Percentiles rank a stretch among this genome's conserved stretches.
phyloP scores from a whole-genome alignment of 2,113 vertebrate genomes.

The Axis porcinus region DNA sequence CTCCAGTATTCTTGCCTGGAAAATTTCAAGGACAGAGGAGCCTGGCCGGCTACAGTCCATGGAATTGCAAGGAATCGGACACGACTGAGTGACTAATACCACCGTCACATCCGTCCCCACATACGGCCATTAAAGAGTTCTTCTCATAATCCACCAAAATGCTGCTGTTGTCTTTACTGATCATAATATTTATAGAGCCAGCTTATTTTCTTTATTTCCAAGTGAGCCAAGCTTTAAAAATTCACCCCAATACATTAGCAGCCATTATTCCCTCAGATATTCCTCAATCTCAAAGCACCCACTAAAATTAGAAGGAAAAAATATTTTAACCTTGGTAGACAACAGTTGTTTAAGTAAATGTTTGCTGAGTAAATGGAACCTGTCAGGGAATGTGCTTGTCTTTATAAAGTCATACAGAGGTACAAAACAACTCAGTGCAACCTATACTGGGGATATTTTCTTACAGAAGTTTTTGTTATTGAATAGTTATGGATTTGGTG shows the following conservation, averaged over 20 bases:
- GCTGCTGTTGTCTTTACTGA: neutral
- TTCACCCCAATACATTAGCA: neutral
- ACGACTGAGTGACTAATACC: neutral
- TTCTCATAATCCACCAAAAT: neutral
- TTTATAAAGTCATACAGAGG: neutral
- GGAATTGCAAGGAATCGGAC: neutral
- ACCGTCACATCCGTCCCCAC: neutral
- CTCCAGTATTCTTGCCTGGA: neutral
- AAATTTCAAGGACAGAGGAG: neutral
- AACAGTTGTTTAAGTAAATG: neutral
- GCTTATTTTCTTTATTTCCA: neutral
- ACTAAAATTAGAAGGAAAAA: neutral
- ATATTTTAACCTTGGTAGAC: neutral
- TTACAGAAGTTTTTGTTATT: neutral
- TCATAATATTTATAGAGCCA: neutral
- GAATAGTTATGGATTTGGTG: neutral
- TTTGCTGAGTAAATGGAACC: neutral
- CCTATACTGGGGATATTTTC: neutral
- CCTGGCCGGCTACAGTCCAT: neutral
- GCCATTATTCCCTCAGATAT: neutral
- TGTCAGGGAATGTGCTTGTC: neutral
- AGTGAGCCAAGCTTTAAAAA: constrained; percentile 15
- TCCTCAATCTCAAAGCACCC: neutral
- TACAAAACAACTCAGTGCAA: neutral
- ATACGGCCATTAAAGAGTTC: neutral